Evolutionary conservation across 2,888 invertebrate species (phyloP).

Genomic region (Oligia latruncula): DNA sequence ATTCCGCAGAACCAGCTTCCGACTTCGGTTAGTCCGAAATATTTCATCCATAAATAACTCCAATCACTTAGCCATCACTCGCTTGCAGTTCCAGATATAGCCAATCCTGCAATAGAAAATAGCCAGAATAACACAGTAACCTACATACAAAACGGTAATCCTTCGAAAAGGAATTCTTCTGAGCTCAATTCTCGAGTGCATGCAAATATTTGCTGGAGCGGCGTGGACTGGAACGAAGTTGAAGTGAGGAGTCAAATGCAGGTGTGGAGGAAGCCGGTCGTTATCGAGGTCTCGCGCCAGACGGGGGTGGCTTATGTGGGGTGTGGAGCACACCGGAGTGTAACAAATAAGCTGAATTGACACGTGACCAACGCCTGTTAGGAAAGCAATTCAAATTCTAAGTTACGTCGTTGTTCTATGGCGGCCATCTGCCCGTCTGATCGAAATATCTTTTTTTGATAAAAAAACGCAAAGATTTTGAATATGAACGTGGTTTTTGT

Average conservation of each 20-base stretch:
- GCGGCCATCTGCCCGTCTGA: not conserved
- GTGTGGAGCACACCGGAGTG: conserved; percentile 24
- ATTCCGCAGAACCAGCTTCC: not conserved
- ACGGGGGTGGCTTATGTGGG: conserved; percentile 50
- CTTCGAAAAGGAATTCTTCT: conserved; percentile 54
- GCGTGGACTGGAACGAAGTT: conserved; percentile 56
- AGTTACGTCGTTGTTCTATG: too few species aligned
- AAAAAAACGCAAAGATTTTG: not conserved
- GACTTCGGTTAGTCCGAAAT: not conserved
- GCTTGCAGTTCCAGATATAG: conserved; percentile 14
- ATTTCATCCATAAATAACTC: conserved; percentile 47
- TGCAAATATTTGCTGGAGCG: conserved; percentile 65
- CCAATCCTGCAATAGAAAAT: conserved; percentile 31
- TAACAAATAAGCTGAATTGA: conserved; percentile 3
- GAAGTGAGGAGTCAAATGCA: conserved; percentile 66
- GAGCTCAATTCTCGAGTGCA: conserved; percentile 58
- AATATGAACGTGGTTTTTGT: not conserved
- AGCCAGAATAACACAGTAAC: conserved; percentile 51
- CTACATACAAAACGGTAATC: conserved; percentile 46
- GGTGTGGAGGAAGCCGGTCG: conserved; percentile 60
- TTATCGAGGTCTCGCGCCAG: conserved; percentile 65
- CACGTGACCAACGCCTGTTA: not conserved
- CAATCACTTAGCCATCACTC: conserved; percentile 47
- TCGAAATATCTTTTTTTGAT: not conserved
- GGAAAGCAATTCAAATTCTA: not conserved